Evolutionary conservation across 2,113 vertebrate species (phyloP).

Genomic region (Leiothrix lutea): DNA sequence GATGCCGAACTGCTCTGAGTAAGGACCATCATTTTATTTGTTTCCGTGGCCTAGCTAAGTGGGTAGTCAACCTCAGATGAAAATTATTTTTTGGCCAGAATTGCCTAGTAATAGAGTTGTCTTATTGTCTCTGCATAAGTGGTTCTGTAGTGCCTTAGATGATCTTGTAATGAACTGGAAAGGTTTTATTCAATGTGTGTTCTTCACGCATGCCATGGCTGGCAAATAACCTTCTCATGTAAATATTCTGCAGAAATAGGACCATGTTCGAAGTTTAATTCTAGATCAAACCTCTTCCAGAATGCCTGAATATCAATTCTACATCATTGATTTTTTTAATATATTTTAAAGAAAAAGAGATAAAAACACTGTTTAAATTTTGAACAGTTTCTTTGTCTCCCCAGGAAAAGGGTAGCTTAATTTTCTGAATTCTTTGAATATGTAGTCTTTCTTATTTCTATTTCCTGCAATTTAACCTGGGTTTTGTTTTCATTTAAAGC

Average conservation of each 20-base stretch:
- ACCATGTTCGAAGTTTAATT: background rate
- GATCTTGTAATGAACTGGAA: conserved; percentile 16
- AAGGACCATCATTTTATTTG: background rate
- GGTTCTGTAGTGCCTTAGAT: background rate
- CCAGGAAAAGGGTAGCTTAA: background rate
- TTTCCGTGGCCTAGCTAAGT: background rate
- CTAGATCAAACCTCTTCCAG: background rate
- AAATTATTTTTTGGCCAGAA: background rate
- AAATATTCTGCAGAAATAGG: background rate
- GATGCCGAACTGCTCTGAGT: background rate
- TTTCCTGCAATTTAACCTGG: background rate
- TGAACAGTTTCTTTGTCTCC: background rate
- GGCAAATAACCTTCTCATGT: background rate
- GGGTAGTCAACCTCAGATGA: background rate
- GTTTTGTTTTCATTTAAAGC: background rate
- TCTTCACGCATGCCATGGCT: background rate
- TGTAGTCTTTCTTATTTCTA: background rate
- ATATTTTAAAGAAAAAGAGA: background rate
- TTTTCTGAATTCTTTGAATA: background rate
- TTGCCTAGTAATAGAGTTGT: background rate
- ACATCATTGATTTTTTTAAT: background rate
- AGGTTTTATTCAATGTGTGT: background rate
- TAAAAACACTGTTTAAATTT: background rate
- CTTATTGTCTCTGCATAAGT: background rate
- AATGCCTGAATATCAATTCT: background rate